phyloP scores from a whole-genome alignment of 1,140 invertebrate genomes.

The Bombus sylvicola region DNA sequence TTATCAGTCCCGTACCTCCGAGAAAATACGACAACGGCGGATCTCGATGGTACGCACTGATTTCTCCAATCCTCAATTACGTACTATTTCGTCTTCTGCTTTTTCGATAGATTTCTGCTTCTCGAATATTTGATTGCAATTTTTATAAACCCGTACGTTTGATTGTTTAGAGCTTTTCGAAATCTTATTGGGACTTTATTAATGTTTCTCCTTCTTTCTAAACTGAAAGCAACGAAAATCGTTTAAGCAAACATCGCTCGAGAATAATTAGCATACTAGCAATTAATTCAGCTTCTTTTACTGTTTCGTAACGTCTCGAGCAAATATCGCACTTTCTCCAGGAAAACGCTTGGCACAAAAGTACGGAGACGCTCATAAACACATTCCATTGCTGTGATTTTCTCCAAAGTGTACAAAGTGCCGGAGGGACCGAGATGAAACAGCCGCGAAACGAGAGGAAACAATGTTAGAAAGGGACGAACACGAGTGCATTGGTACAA shows the following conservation, averaged over 20 bases:
- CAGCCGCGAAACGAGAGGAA: background rate
- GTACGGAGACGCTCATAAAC: background rate
- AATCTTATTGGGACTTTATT: too few species aligned
- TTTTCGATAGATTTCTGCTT: background rate
- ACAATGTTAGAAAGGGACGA: background rate
- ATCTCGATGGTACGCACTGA: background rate
- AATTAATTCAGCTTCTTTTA: background rate
- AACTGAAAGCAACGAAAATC: background rate
- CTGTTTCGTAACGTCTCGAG: background rate
- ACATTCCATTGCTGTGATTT: slow-evolving; percentile 1
- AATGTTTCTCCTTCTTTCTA: background rate
- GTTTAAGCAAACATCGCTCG: background rate
- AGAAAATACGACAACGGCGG: slow-evolving; percentile 16
- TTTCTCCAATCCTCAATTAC: background rate
- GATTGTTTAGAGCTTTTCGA: too few species aligned
- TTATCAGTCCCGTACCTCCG: background rate
- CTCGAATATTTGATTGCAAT: too few species aligned
- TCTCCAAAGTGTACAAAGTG: background rate
- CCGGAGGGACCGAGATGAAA: background rate
- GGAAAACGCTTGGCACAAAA: background rate
- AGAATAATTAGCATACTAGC: background rate
- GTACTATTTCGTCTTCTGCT: background rate
- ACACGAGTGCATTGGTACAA: background rate
- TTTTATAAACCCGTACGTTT: too few species aligned
- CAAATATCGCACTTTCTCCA: background rate